Evolutionary conservation across 2,113 vertebrate genomes (phyloP), one percentile per base, ranked within the genome.

Genomic region (Dicerorhinus sumatrensis): DNA sequence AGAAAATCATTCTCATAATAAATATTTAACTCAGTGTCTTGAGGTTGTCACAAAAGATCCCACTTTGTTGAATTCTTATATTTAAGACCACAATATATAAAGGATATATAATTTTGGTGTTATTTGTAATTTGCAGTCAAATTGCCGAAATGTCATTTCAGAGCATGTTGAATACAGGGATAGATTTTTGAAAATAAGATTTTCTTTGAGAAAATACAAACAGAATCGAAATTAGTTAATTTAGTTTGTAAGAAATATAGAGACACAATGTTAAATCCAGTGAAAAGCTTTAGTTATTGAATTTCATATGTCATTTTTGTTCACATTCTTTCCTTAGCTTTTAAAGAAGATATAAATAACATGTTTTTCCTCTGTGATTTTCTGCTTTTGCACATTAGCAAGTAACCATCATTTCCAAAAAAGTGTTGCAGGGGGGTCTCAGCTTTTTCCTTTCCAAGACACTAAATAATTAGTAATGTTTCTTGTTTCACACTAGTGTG

Each of bases 201-300:
- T 96, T 84, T 65, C 46, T 75, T 96, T 96, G 72, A 96, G 83
- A 25, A 95, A 97, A 89, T 85, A 67, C 13, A 79, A 91, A 75
- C 56, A 70, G 5, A 56, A 93, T 58, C 85, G 10, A 89, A 94
- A 89, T 91, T 80, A 94, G 23, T 84, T 94, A 97, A 96, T 94
- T 89, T 70, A 51, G 20, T 89, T 97, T 98, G 54, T 86, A 89
- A 88, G 67, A 62, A 93, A 93, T 80, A 88, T 10, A 90, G 54
- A 85, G 69, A 56, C 25, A 60, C 27, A 86, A 77, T 84, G 23
- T 72, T 96, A 94, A 96, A 92, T 65, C 1, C 46, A 85, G 29
- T 85, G 10, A 36, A 96, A 89, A 85, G 23, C n/a, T 85, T 90
- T 90, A 91, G 18, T 67, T 85, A 73, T 48, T 91, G 56, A 93